phyloP scores from a whole-genome alignment of 2,797 vertebrate species.

The Acanthornis magna region DNA sequence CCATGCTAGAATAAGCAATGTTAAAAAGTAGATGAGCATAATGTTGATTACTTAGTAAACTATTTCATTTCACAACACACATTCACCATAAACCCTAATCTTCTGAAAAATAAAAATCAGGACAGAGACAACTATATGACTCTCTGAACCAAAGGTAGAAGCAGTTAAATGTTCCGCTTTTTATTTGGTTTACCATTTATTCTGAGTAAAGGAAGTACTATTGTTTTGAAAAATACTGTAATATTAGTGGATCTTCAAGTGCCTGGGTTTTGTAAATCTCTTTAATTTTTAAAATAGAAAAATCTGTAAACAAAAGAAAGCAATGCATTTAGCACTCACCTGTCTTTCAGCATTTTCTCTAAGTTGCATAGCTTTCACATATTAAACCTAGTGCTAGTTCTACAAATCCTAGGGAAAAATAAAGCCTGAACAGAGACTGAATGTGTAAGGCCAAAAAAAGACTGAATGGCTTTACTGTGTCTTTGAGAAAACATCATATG shows the following conservation, averaged over 20 bases:
- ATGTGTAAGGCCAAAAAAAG: neutral
- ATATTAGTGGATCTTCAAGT: neutral
- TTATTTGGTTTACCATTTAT: neutral
- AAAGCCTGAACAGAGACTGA: neutral
- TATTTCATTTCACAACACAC: neutral
- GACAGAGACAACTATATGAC: neutral
- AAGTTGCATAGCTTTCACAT: neutral
- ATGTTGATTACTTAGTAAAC: neutral
- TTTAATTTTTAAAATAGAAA: conserved; percentile 11
- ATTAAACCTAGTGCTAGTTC: neutral
- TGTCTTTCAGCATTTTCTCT: neutral
- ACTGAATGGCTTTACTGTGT: neutral
- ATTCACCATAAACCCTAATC: neutral
- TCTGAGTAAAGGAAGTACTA: neutral
- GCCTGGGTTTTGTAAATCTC: neutral
- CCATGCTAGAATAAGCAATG: neutral
- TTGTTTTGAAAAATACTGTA: neutral
- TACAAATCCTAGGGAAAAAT: neutral
- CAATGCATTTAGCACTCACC: neutral
- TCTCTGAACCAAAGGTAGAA: neutral
- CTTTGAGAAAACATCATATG: conserved; percentile 22
- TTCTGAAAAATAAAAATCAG: neutral
- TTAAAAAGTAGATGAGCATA: neutral
- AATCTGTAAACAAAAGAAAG: neutral
- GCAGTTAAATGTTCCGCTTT: neutral